Evolutionary conservation across 2,113 vertebrate species (phyloP), one percentile per base, ranked within the genome.

Genomic region (Psilopogon haemacephalus): DNA sequence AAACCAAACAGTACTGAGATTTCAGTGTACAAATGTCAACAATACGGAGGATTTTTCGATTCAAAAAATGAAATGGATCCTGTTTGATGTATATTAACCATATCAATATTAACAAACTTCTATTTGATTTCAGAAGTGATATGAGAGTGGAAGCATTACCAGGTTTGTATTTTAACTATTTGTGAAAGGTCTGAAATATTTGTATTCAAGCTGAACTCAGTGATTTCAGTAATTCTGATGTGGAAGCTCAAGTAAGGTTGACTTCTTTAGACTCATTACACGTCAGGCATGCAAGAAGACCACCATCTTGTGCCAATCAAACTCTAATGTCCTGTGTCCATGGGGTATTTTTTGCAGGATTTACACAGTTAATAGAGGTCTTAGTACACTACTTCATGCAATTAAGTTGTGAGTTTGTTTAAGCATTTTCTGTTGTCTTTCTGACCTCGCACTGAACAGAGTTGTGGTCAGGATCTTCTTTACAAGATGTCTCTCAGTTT

Each of bases 51-150:
- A 97, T 95, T 97, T 97, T 97, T 97, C 8, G 2, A 97, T 97
- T 97, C 91, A 86, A 95, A 96, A 98, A 98, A 97, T 97, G 97
- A 97, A 97, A 97, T 91, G 76, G 96, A 96, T 95, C 95, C 62
- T 97, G 87, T 98, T 97, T 97, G 95, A 97, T 97, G 90, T 97
- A 96, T 97, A 97, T 97, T 97, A 98, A 95, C 95, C 96, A 95
- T 97, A 98, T 98, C 96, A 97, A 98, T 98, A 98, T 98, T 98
- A 98, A 98, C 95, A 97, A 94, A 94, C 85, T 97, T 95, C 94
- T 96, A 77, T 92, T 92, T 93, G 92, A 97, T 97, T 97, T 97
- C 94, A 86, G 67, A 94, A 95, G 86, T 94, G 94, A 96, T 97
- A 94, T 94, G 89, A 96, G 84, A 96, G 74, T 52, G 21, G 42